Evolutionary conservation across 2,113 vertebrate species (phyloP).

Genomic region (Anser brachyrhynchus): DNA sequence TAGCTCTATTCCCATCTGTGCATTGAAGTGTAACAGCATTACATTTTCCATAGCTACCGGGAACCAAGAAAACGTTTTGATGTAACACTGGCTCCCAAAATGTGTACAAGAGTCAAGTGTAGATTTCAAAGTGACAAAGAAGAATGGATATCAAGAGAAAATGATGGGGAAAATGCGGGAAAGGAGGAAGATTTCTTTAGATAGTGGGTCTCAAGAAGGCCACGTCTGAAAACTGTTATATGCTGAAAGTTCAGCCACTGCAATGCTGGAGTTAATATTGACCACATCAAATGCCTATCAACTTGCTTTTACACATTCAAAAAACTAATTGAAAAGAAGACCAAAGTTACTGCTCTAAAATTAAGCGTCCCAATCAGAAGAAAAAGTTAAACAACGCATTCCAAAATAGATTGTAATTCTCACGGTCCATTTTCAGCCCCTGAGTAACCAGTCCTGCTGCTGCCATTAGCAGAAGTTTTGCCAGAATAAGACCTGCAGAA

Average conservation of each 20-base stretch:
- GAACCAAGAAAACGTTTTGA: not conserved
- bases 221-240: not conserved
- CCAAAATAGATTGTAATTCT: not conserved
- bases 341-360: not conserved
- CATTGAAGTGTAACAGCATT: not conserved
- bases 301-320: not conserved
- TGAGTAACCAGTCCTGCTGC: not conserved
- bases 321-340: constrained; percentile 3
- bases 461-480: not conserved
- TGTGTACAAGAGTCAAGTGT: not conserved
- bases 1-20: not conserved
- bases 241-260: not conserved
- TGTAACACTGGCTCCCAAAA: not conserved
- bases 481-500: not conserved
- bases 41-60: not conserved
- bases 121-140: not conserved
- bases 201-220: not conserved
- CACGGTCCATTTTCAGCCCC: not conserved
- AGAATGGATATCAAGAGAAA: not conserved
- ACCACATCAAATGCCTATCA: not conserved
- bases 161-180: not conserved
- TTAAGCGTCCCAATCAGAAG: not conserved
- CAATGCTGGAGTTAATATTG: not conserved
- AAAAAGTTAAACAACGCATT: not conserved
- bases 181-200: not conserved